Conservation (phyloP, 64 coral and sea anemone species). For the Stichodactyla helianthus region DNA sequence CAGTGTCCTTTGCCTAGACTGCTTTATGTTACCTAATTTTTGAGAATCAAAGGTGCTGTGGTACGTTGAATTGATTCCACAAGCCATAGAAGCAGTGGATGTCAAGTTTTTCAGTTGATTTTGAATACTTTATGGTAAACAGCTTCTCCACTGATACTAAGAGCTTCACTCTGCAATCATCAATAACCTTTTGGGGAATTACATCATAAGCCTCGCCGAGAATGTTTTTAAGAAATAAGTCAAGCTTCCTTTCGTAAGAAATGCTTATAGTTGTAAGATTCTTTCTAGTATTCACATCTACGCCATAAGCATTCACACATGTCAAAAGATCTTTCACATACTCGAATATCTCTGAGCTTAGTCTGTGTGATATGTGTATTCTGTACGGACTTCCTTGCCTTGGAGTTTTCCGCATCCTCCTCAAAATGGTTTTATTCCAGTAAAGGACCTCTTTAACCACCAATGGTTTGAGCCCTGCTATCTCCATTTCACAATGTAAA, state of each 20-base stretch:
- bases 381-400: constrained; percentile 79
- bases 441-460: constrained; percentile 78
- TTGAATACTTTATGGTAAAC: constrained; percentile 60
- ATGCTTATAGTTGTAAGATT: constrained; percentile 46
- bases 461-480: constrained; percentile 55
- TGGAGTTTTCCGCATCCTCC: constrained; percentile 61
- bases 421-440: constrained; percentile 73
- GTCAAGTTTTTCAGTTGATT: constrained; percentile 55
- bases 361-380: constrained; percentile 70
- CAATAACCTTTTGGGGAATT: constrained; percentile 53
- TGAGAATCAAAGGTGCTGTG: constrained; percentile 63
- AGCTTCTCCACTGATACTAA: constrained; percentile 51
- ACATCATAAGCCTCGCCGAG: constrained; percentile 51
- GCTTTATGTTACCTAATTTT: no score
- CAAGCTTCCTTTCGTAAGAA: constrained; percentile 59
- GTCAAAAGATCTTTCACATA: constrained; percentile 76
- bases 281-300: constrained; percentile 51
- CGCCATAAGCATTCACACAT: constrained; percentile 69
- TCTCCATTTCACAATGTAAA: constrained; percentile 65
- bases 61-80: constrained; percentile 65
- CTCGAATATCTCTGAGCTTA: constrained; percentile 71
- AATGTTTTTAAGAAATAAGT: constrained; percentile 65
- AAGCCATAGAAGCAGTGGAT: constrained; percentile 67
- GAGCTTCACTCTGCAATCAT: constrained; percentile 41
- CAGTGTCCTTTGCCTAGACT: no score